A percentile compares a stretch with the other conserved stretches of the same genome.
These are phyloP conservation scores for Melikaiella ostensackeni DNA, from an alignment of 2,888 invertebrate species.

Conservation along the genomic window DNA sequence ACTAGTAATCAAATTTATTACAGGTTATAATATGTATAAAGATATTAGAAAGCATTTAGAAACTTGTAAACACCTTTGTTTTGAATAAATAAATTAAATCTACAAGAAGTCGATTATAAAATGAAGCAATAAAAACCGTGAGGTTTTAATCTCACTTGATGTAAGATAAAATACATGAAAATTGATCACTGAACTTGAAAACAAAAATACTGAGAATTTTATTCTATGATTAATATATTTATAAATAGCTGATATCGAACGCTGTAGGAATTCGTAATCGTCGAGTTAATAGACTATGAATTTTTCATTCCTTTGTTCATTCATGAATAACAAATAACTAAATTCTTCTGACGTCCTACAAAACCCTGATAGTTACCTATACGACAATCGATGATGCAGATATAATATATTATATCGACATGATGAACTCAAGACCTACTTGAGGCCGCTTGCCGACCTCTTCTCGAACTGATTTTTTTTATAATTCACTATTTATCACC, in stretches of 20 bases:
- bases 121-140: neutral
- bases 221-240: neutral
- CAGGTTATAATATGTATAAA: neutral
- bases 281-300: neutral
- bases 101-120: neutral
- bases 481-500: too few relatives aligned
- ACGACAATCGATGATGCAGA: neutral
- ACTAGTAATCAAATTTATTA: slow-evolving; percentile 25
- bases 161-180: neutral
- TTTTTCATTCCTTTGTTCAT: neutral
- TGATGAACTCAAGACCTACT: too few relatives aligned
- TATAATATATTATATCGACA: too few relatives aligned
- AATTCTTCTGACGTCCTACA: neutral
- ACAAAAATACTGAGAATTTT: neutral
- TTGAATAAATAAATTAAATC: neutral
- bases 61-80: neutral
- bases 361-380: neutral
- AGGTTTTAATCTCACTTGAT: neutral
- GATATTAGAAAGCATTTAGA: neutral
- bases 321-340: neutral
- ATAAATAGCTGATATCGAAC: neutral
- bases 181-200: neutral
- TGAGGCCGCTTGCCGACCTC: too few relatives aligned
- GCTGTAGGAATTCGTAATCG: neutral
- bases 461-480: too few relatives aligned